A percentile compares a stretch with the other conserved stretches of the same genome.
phyloP scores from a whole-genome alignment of 92 coral and sea anemone species.

The Siderastrea siderea region DNA sequence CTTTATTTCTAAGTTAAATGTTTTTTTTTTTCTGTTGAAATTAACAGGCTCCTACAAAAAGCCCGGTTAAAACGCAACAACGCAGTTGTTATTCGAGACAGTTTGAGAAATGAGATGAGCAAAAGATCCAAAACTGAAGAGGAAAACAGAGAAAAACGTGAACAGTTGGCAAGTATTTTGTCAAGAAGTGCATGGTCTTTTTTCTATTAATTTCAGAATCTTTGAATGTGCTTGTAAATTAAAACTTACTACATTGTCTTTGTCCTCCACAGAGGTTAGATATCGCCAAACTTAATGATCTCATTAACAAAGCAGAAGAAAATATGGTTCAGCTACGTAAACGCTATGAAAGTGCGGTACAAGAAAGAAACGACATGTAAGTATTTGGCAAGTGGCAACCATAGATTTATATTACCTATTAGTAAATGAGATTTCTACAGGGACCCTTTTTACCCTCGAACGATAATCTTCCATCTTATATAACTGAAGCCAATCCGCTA shows the following conservation, averaged over 20 bases:
- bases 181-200: no score
- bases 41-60: conserved; percentile 89
- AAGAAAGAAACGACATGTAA: conserved; percentile 98
- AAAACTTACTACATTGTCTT: no score
- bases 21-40: not conserved
- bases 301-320: conserved; percentile 97
- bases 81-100: conserved; percentile 96
- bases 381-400: not conserved
- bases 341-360: conserved; percentile 96
- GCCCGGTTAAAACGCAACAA: conserved; percentile 92
- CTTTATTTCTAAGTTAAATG: no score
- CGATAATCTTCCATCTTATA: no score
- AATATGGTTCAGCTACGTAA: conserved; percentile 98
- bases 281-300: conserved; percentile 95
- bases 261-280: conserved; percentile 81
- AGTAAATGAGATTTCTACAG: no score
- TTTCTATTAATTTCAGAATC: no score
- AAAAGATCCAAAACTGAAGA: conserved; percentile 89
- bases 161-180: conserved; percentile 79
- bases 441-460: no score
- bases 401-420: no score
- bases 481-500: no score
- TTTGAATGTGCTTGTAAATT: no score
- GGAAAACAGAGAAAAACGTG: conserved; percentile 94
- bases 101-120: conserved; percentile 96